Evolutionary conservation across 1,140 invertebrate species (phyloP).

Genomic region (Drosophila athabasca): DNA sequence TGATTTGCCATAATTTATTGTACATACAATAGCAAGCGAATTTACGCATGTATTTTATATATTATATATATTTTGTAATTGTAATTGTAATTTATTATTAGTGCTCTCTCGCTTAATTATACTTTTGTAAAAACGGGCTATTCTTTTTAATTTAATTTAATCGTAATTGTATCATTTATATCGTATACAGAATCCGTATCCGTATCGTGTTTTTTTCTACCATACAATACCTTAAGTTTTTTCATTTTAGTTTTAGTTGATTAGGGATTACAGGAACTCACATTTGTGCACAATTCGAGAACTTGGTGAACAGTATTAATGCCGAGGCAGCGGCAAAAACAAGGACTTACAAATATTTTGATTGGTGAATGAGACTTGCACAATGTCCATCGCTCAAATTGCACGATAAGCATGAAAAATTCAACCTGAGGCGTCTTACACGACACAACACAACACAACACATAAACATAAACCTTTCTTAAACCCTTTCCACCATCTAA

Average conservation of each 20-base stretch:
- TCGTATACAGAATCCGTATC: slow-evolving; percentile 11
- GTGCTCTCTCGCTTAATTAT: slow-evolving; percentile 54
- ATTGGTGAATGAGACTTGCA: slow-evolving; percentile 57
- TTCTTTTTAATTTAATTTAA: slow-evolving; percentile 35
- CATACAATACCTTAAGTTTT: not conserved
- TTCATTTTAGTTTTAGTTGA: slow-evolving; percentile 59
- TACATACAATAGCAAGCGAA: slow-evolving; percentile 59
- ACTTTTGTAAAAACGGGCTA: slow-evolving; percentile 76
- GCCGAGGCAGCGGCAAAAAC: slow-evolving; percentile 62
- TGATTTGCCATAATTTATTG: slow-evolving; percentile 77
- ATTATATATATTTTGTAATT: slow-evolving; percentile 43
- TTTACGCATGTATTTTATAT: slow-evolving; percentile 43
- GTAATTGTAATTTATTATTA: slow-evolving; percentile 66
- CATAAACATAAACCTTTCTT: slow-evolving; percentile 13
- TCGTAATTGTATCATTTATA: slow-evolving; percentile 25
- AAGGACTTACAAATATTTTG: slow-evolving; percentile 55
- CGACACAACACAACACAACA: slow-evolving; percentile 38
- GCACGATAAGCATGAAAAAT: slow-evolving; percentile 52
- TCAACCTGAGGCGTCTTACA: slow-evolving; percentile 50
- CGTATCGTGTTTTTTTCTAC: too few relatives aligned
- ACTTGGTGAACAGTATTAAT: slow-evolving; percentile 78
- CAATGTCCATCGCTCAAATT: slow-evolving; percentile 60
- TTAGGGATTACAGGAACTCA: slow-evolving; percentile 64
- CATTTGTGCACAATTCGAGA: slow-evolving; percentile 72
- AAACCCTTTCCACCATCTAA: slow-evolving; percentile 9